Evolutionary conservation across 2,797 vertebrate species (phyloP).

Genomic region (Micropoecilia bifurca): DNA sequence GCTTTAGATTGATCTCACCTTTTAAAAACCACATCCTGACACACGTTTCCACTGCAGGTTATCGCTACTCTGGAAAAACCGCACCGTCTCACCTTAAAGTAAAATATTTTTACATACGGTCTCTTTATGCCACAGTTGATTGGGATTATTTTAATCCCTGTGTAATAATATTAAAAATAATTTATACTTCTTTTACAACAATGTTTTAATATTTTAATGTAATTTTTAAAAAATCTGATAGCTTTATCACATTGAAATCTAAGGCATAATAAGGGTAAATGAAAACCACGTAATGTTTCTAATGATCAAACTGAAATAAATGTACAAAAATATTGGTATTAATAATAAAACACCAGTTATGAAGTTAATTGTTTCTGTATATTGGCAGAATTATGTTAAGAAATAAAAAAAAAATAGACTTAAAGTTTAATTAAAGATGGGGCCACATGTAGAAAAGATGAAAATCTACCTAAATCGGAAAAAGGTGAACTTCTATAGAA

Average conservation of each 20-base stretch:
- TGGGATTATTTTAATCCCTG: not conserved
- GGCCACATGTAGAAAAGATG: not conserved
- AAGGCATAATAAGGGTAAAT: not conserved
- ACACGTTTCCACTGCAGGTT: not conserved
- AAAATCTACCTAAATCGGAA: not conserved
- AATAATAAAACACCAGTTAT: not conserved
- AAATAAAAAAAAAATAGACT: not conserved
- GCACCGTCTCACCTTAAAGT: not conserved
- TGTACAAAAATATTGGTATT: not conserved
- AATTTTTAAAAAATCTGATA: not conserved
- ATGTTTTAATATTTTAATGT: not conserved
- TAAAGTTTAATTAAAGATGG: not conserved
- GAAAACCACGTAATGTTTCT: not conserved
- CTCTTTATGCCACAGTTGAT: not conserved
- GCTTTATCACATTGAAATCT: not conserved
- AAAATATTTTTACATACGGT: not conserved
- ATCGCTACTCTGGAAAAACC: not conserved
- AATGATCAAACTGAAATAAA: not conserved
- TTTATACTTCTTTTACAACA: not conserved
- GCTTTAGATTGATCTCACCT: slow-evolving; percentile 32
- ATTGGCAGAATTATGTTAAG: not conserved
- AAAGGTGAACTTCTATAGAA: not conserved
- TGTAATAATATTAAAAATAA: not conserved
- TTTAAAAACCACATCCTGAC: not conserved
- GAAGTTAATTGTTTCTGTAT: not conserved